Evolutionary conservation across 2,113 vertebrate species (phyloP).

Genomic region (Cisticola juncidis): DNA sequence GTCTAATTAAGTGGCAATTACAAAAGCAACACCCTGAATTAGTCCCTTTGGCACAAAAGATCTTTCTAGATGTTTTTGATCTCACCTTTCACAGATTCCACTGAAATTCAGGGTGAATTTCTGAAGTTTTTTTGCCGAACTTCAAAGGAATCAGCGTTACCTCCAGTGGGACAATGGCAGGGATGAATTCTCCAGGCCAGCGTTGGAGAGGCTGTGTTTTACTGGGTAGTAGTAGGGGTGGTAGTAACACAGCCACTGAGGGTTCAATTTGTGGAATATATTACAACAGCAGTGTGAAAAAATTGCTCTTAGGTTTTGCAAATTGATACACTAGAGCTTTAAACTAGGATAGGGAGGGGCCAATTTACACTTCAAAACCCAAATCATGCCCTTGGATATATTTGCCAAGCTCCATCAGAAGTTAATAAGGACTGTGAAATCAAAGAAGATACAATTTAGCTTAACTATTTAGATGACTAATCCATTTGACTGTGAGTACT

Average conservation of each 20-base stretch:
- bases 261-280: not conserved
- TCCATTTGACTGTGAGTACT: not conserved
- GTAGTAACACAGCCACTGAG: fast-evolving
- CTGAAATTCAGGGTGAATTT: not conserved
- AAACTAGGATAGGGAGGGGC: not conserved
- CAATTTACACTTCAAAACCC: slow-evolving; percentile 56
- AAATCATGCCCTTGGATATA: not conserved
- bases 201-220: not conserved
- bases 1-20: slow-evolving; percentile 25
- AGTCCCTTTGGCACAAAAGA: not conserved
- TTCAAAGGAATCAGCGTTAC: not conserved
- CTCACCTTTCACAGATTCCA: not conserved
- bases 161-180: fast-evolving
- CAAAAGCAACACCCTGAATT: not conserved
- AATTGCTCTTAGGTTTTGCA: not conserved
- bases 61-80: not conserved
- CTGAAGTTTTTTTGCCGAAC: not conserved
- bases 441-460: slow-evolving; percentile 3
- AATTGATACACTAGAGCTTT: slow-evolving; percentile 5
- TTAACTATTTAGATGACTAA: not conserved
- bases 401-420: not conserved
- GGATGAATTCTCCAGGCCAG: not conserved
- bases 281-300: not conserved
- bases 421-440: slow-evolving; percentile 12
- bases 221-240: not conserved